Conservation (phyloP, 2,797 vertebrate species). For the Luscinia megarhynchos region DNA sequence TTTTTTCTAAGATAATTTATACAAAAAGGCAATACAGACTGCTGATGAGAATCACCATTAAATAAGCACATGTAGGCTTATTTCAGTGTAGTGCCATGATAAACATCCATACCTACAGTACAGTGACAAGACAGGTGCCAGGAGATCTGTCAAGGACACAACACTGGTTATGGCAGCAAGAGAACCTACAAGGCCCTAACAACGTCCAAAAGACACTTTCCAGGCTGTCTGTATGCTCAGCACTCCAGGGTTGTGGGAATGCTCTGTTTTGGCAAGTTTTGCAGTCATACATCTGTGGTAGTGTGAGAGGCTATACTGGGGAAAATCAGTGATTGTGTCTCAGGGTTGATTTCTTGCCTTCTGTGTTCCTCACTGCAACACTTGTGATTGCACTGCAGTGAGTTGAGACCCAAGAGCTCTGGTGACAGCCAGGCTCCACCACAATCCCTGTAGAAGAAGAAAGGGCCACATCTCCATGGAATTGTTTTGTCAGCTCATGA, state of each 20-base stretch:
- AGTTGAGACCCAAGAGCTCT: not conserved
- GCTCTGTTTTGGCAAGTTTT: not conserved
- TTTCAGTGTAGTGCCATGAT: not conserved
- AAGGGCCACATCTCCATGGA: not conserved
- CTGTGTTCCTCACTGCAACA: not conserved
- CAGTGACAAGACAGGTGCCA: not conserved
- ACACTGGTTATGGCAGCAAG: not conserved
- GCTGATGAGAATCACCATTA: not conserved
- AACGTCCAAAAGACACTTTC: not conserved
- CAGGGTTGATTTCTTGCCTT: not conserved
- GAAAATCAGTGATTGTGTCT: not conserved
- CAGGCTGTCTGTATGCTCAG: not conserved
- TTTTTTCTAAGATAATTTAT: slow-evolving; percentile 21
- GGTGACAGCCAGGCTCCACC: not conserved
- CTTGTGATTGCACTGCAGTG: not conserved
- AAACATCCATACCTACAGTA: not conserved
- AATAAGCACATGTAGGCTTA: not conserved
- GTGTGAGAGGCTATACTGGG: not conserved
- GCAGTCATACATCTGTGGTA: not conserved
- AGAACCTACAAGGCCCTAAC: not conserved
- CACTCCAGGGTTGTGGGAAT: not conserved
- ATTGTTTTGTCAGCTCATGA: not conserved
- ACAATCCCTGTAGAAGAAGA: not conserved
- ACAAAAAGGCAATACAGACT: not conserved
- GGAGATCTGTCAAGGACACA: not conserved